phyloP scores from a whole-genome alignment of 2,888 invertebrate species.

The Ecliptopera silaceata region DNA sequence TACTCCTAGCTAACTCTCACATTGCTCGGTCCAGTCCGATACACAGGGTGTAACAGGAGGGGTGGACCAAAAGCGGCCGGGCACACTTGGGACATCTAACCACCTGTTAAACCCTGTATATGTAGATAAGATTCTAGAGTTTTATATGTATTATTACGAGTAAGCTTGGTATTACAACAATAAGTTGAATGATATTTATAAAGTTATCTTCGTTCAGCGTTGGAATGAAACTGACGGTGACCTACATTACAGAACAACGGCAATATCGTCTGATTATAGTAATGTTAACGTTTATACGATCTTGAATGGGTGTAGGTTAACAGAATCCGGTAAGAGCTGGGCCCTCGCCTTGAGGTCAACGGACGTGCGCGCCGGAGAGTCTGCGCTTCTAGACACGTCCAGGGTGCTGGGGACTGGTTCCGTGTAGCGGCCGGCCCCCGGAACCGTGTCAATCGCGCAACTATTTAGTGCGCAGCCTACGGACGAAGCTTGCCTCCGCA shows the following conservation, averaged over 20 bases:
- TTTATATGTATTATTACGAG: too few species aligned
- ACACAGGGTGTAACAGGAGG: too few species aligned
- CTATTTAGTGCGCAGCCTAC: constrained; percentile 39
- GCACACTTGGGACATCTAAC: too few species aligned
- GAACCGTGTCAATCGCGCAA: constrained; percentile 51
- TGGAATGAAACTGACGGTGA: too few species aligned
- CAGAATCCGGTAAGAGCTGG: constrained; percentile 43
- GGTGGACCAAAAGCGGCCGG: too few species aligned
- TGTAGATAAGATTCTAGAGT: too few species aligned
- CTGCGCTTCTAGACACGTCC: constrained; percentile 43
- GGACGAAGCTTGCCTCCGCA: constrained; percentile 14
- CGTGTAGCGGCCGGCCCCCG: constrained; percentile 53
- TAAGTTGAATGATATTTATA: too few species aligned
- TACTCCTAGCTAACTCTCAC: too few species aligned
- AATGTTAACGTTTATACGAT: constrained; percentile 31
- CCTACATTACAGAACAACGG: constrained; percentile 33
- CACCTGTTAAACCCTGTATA: too few species aligned
- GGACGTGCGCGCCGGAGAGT: constrained; percentile 52
- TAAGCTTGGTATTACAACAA: too few species aligned
- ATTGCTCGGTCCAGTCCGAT: too few species aligned
- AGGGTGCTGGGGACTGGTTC: constrained; percentile 49
- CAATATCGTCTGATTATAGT: constrained; percentile 33
- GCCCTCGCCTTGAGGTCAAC: constrained; percentile 47
- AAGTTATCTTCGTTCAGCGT: too few species aligned
- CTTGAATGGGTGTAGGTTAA: constrained; percentile 19